Conservation (phyloP, 2,113 vertebrate genomes). For the cattle (Bos taurus) region ARS-UCD2.0 NC_037336.1:98592501-98593000, state of each 20-base stretch:
- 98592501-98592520: neutral
- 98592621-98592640: neutral
- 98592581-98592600: neutral
- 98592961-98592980: fast-evolving
- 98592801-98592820: neutral
- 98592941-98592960: fast-evolving
- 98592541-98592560: neutral
- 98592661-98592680: neutral
- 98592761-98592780: fast-evolving
- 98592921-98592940: fast-evolving
- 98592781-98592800: neutral
- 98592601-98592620: neutral
- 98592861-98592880: fast-evolving
- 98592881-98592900: neutral
- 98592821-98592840: neutral
- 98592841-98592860: neutral
- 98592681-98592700: neutral
- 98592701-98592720: neutral
- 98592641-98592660: neutral
- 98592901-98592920: neutral
- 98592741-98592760: neutral
- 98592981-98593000: neutral
- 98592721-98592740: neutral
- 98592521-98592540: neutral
- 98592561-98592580: neutral